Conservation (phyloP, 1,140 invertebrate genomes). For the Ceratina calcarata region DNA sequence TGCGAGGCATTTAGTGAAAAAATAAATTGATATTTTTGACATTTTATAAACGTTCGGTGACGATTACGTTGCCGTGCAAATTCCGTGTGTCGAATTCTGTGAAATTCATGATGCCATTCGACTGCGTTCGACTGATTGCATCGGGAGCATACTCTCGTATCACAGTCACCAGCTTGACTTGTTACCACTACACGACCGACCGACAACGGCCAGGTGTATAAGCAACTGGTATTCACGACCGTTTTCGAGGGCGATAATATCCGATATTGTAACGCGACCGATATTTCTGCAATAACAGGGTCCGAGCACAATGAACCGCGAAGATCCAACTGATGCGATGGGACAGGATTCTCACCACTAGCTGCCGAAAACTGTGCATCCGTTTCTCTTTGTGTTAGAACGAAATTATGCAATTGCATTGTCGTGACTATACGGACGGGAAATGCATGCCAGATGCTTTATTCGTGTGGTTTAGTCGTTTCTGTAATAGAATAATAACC, state of each 20-base stretch:
- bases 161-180: slow-evolving; percentile 49
- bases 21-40: neutral
- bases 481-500: too few species aligned
- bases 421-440: too few species aligned
- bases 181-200: slow-evolving; percentile 25
- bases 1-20: neutral
- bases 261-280: slow-evolving; percentile 3
- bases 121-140: slow-evolving; percentile 44
- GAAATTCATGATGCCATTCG: slow-evolving; percentile 60
- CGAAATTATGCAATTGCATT: too few species aligned
- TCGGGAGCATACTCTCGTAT: slow-evolving; percentile 39
- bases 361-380: too few species aligned
- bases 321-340: neutral
- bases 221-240: slow-evolving; percentile 43
- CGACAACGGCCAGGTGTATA: slow-evolving; percentile 46
- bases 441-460: too few species aligned
- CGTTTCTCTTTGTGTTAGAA: too few species aligned
- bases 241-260: slow-evolving; percentile 38
- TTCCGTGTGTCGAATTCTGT: slow-evolving; percentile 27
- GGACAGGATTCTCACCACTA: too few species aligned
- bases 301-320: slow-evolving; percentile 2
- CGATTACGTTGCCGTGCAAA: neutral
- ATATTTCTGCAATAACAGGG: slow-evolving; percentile 30
- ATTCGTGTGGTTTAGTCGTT: too few species aligned
- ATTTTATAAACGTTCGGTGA: neutral